phyloP scores from a whole-genome alignment of 2,113 vertebrate genomes.

The Galeopterus variegatus region DNA sequence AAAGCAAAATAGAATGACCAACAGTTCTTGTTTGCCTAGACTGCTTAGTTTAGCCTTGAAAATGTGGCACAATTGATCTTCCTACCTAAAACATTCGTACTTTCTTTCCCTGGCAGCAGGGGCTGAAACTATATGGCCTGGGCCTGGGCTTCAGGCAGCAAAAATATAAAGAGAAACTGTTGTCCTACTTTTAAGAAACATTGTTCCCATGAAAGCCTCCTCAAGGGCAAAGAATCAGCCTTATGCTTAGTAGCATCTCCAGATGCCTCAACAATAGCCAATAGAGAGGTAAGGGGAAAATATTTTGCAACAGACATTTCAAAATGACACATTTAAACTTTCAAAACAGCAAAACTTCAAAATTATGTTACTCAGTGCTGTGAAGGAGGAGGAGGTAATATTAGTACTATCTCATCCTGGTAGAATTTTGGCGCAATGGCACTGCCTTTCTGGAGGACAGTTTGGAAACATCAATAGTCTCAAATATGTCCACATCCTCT shows the following conservation, averaged over 20 bases:
- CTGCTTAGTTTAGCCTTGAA: neutral
- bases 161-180: neutral
- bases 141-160: neutral
- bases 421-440: neutral
- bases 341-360: neutral
- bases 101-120: neutral
- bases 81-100: neutral
- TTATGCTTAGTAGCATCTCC: neutral
- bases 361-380: neutral
- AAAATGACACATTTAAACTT: conserved; percentile 25
- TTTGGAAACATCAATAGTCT: neutral
- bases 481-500: neutral
- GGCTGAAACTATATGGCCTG: neutral
- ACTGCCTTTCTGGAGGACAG: neutral
- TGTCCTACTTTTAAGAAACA: conserved; percentile 11
- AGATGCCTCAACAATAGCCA: neutral
- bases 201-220: neutral
- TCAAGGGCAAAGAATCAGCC: conserved; percentile 6
- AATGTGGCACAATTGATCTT: neutral
- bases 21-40: neutral
- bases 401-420: neutral
- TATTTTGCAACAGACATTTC: conserved; percentile 46
- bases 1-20: neutral
- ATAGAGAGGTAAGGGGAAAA: neutral
- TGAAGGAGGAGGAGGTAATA: neutral